Evolutionary conservation across 2,113 vertebrate genomes (phyloP).

Genomic region (Pao palembangensis): DNA sequence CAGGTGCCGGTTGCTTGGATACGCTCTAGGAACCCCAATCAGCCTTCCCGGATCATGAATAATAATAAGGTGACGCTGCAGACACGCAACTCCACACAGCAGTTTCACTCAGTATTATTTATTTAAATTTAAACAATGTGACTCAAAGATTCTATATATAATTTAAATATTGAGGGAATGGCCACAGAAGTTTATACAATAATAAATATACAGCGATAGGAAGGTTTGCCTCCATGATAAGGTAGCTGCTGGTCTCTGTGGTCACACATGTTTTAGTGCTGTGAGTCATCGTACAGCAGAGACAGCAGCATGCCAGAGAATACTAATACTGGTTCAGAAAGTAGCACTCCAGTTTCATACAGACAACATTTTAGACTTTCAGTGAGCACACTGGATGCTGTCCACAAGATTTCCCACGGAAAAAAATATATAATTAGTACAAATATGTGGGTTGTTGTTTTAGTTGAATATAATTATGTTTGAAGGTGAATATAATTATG

Average conservation of each 20-base stretch:
- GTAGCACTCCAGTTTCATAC: too few species aligned
- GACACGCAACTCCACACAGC: background rate
- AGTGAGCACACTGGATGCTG: too few species aligned
- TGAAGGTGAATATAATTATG: too few species aligned
- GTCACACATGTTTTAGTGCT: slow-evolving; percentile 4
- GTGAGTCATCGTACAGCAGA: slow-evolving; percentile 4
- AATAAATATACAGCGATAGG: too few species aligned
- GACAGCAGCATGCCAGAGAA: background rate
- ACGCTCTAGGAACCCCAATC: slow-evolving; percentile 58
- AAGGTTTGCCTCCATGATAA: too few species aligned
- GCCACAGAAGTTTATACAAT: too few species aligned
- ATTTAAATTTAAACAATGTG: slow-evolving; percentile 5
- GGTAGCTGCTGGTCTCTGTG: background rate
- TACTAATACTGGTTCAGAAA: background rate
- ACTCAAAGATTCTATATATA: too few species aligned
- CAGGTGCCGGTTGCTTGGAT: slow-evolving; percentile 70
- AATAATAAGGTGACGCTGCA: slow-evolving; percentile 27
- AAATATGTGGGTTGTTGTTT: too few species aligned
- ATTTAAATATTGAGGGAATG: too few species aligned
- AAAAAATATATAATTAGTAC: too few species aligned
- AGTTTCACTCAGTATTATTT: background rate
- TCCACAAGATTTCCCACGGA: too few species aligned
- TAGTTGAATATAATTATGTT: background rate
- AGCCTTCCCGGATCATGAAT: slow-evolving; percentile 26
- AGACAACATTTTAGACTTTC: too few species aligned